Evolutionary conservation across 2,113 vertebrate genomes (phyloP), one percentile per base, ranked within the genome.

Genomic region (Oplegnathus fasciatus): DNA sequence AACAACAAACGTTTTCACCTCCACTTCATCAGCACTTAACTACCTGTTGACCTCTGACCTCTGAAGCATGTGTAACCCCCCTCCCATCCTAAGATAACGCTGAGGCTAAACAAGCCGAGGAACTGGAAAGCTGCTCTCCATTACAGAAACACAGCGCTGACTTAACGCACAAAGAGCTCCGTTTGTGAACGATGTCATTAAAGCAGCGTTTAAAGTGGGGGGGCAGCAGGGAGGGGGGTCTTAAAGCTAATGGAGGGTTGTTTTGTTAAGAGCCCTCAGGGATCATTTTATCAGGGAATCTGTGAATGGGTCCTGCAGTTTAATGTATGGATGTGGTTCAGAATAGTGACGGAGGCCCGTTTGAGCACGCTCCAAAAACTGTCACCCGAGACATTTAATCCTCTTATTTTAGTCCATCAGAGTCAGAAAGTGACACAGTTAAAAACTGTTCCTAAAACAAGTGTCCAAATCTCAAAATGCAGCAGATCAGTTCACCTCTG

Each of bases 21-120:
- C 46, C 17, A 66, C 48, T 84, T 82, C 82, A 55, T 68, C 75
- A 72, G 9, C 5, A 6, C 71, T 69, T 57, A 83, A 85, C 55
- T 72, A 80, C 82, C 57, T 52, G 37, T 57, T 91, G 80, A 88
- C 81, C 72, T 83, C 60, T 75, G 85, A 79, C 48, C 71, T 28
- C 30, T 70, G 37, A 70, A 48, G 42, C 20, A 58, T 2, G 40
- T 4, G 2, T 14, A 1, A 18, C 22, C 46, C 15, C 46, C 15
- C 14, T 10, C 40, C 37, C 54, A n/a, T 30, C 28, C 44, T 4
- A 6, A 50, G 55, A 71, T 78, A 60, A 78, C 6, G 1, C 46
- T 24, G 46, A 54, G 30, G 61, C 44, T 82, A 26, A 42, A 68
- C 42, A 58, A 55, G 54, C 34, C 44, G 6, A 26, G 40, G 15